Percentiles rank a stretch among this genome's conserved stretches.
Evolutionary conservation across 2,113 vertebrate genomes (phyloP).

Genomic region (Balaenoptera acutorostrata): DNA sequence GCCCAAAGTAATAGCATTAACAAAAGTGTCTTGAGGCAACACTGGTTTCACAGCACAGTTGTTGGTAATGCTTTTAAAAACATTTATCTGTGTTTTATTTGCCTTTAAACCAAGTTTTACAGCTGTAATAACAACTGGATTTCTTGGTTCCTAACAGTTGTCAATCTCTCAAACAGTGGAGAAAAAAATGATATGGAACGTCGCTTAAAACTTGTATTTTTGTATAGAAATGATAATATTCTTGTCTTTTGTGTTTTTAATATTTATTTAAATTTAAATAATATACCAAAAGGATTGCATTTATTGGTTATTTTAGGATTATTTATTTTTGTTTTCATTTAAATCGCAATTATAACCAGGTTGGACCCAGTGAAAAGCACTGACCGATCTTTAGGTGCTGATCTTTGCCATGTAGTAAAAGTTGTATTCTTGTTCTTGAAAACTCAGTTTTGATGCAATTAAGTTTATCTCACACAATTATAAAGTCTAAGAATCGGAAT

Average conservation of each 20-base stretch:
- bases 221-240: background rate
- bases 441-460: background rate
- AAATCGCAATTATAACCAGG: background rate
- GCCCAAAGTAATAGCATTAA: slow-evolving; percentile 23
- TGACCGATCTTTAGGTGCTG: background rate
- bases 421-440: background rate
- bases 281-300: background rate
- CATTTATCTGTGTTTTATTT: slow-evolving; percentile 61
- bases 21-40: slow-evolving; percentile 29
- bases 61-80: slow-evolving; percentile 59
- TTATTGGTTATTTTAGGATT: slow-evolving; percentile 21
- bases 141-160: slow-evolving; percentile 38
- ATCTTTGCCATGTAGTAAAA: background rate
- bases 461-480: background rate
- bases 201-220: slow-evolving; percentile 27
- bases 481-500: background rate
- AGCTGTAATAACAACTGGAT: slow-evolving; percentile 61
- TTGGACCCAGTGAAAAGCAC: background rate
- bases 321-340: background rate
- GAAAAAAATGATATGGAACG: background rate
- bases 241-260: background rate
- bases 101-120: slow-evolving; percentile 38
- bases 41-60: slow-evolving; percentile 32
- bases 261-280: background rate
- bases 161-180: background rate